Percentiles rank a stretch among this genome's conserved stretches.
Conservation (phyloP, 2,113 vertebrate genomes). For the Paramormyrops kingsleyae region DNA sequence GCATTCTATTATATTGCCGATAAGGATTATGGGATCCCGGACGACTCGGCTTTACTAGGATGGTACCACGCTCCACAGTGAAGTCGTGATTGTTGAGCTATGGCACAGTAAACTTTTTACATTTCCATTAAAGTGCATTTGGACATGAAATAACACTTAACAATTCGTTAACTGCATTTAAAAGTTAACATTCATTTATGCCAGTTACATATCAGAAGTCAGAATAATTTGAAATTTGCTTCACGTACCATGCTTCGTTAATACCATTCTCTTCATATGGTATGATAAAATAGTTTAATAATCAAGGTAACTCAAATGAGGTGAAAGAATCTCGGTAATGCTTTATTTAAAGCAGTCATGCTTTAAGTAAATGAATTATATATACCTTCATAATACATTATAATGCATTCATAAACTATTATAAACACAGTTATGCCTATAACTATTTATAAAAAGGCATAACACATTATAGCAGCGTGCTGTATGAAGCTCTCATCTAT, state of each 20-base stretch:
- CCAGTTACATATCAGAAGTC: not conserved
- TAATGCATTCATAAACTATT: not conserved
- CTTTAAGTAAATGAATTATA: no score
- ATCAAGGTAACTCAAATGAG: not conserved
- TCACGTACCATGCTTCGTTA: not conserved
- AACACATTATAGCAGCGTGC: not conserved
- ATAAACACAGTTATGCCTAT: not conserved
- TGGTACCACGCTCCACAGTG: not conserved
- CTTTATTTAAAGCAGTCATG: no score
- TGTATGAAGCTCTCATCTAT: not conserved
- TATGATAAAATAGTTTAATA: not conserved
- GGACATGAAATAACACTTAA: not conserved
- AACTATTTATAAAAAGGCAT: not conserved
- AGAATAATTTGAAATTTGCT: not conserved
- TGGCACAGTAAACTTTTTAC: no score
- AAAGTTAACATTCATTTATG: not conserved
- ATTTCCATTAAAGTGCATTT: not conserved
- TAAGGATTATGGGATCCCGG: constrained; percentile 34
- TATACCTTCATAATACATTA: no score
- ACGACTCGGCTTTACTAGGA: not conserved
- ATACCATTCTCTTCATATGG: not conserved
- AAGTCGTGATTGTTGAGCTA: not conserved
- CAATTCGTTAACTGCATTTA: not conserved
- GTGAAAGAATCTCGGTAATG: not conserved
- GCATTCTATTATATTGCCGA: constrained; percentile 19